Evolutionary conservation across 2,888 invertebrate genomes (phyloP), one percentile per base, ranked within the genome.

Genomic region (Phaedon cochleariae): DNA sequence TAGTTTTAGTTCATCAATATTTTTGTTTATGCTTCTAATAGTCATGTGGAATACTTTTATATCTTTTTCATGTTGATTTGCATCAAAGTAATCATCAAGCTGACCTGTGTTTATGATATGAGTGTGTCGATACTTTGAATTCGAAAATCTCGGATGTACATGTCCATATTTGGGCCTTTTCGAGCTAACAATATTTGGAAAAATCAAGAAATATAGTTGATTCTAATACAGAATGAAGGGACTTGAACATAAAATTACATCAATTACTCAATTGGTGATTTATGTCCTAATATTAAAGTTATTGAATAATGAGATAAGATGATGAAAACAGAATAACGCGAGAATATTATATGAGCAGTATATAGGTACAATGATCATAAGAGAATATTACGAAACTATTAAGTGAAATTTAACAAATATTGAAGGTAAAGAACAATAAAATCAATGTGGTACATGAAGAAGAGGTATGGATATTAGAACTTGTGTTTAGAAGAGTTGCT

Each of bases 41-140:
- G 41, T 22, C 57, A 22, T 10, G 9, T 51, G 10, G 17, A 37
- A 22, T 57, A 26, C 41, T 57, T 57, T 26, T 49, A 60, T 41
- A 60, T 20, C 31, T n/a, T 37, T 26, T 45, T 3, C 29, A 22
- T 57, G 57, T 17, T 12, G 17, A 26, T 26, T 34, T 20, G 26
- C 18, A 26, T 48, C 20, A 58, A 29, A 48, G 6, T 17, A 5
- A 31, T 10, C 20, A 58, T 48, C 48, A 17, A 55, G 10, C 10
- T 20, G 12, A 21, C 21, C 10, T 34, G 34, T 34, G 34, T 34
- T 26, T n/a, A 5, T 5, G 26, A 3, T 5, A 26, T 26, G 26
- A 26, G 7, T 26, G 26, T 26, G 7, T 26, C 26, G 7, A 26
- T 7, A 7, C 4, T 26, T 5, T 26, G 26, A 26, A 26, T 26